Evolutionary conservation across 2,888 invertebrate genomes (phyloP).

Genomic region (Phoenoteleia sp.): DNA sequence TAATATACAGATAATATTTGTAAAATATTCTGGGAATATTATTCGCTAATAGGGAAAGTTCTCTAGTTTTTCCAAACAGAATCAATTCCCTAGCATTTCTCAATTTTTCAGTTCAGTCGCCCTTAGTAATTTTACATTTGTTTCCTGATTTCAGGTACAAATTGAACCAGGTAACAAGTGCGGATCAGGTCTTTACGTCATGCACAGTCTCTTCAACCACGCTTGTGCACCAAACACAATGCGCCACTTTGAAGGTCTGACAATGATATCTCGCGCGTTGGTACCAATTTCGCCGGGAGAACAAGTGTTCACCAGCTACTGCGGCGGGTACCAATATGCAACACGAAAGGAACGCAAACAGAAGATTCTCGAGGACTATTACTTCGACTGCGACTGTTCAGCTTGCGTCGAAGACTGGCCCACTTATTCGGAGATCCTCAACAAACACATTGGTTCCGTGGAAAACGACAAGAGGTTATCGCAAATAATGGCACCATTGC

Average conservation of each 20-base stretch:
- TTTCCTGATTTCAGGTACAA: constrained; percentile 83
- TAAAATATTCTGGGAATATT: too few relatives aligned
- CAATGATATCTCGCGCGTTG: constrained; percentile 84
- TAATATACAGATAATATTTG: too few relatives aligned
- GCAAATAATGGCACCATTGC: constrained; percentile 81
- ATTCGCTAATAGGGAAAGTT: too few relatives aligned
- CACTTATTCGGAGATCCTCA: constrained; percentile 81
- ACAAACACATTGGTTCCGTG: constrained; percentile 79
- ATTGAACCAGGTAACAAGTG: constrained; percentile 83
- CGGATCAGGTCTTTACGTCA: constrained; percentile 84
- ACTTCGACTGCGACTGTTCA: constrained; percentile 83
- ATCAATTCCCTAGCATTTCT: too few relatives aligned
- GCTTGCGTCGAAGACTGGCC: constrained; percentile 84
- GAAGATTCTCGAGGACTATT: constrained; percentile 84
- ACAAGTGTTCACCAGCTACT: constrained; percentile 84
- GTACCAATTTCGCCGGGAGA: constrained; percentile 83
- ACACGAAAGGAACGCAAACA: constrained; percentile 78
- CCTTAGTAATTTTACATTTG: too few relatives aligned
- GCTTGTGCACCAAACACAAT: constrained; percentile 85
- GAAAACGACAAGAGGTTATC: constrained; percentile 71
- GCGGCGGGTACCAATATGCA: constrained; percentile 84
- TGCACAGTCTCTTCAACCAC: constrained; percentile 84
- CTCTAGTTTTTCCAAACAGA: too few relatives aligned
- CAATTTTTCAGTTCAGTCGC: too few relatives aligned
- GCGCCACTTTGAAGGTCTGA: constrained; percentile 83